These are phyloP conservation scores for Scomber colias DNA, from an alignment of 2,113 vertebrate species.

Conservation along the genomic window DNA sequence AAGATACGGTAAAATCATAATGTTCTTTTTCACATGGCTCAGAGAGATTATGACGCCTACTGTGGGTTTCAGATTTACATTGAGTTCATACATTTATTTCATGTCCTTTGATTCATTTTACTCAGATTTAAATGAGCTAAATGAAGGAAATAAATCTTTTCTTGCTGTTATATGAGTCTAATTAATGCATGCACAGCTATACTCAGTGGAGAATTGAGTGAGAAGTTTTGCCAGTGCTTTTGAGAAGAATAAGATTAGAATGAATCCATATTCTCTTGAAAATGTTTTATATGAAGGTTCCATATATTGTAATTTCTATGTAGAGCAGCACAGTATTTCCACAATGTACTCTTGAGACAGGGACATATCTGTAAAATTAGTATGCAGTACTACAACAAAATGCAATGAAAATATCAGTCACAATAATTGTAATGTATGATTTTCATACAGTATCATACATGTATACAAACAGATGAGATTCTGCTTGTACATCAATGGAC, in stretches of 20 bases:
- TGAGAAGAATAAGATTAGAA: background rate
- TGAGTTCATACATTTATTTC: background rate
- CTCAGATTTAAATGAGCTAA: background rate
- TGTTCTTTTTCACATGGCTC: background rate
- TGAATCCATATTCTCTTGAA: background rate
- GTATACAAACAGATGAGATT: too few species aligned
- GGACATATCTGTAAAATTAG: too few species aligned
- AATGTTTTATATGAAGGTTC: background rate
- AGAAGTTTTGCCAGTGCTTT: background rate
- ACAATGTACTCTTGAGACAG: too few species aligned
- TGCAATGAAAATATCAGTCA: too few species aligned
- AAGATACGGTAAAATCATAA: background rate
- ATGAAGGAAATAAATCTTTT: slow-evolving; percentile 1
- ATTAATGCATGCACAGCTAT: background rate
- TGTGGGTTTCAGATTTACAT: background rate
- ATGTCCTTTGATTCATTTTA: background rate
- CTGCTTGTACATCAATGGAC: too few species aligned
- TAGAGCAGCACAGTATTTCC: too few species aligned
- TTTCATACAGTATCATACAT: too few species aligned
- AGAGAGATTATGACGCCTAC: slow-evolving; percentile 4
- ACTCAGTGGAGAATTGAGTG: too few species aligned
- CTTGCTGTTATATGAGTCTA: background rate
- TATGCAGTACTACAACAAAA: too few species aligned
- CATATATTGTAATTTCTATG: too few species aligned
- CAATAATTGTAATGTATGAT: too few species aligned